Base-by-base conservation (phyloP, 1,140 invertebrate genomes). In the Marisa cornuarietis region DNA sequence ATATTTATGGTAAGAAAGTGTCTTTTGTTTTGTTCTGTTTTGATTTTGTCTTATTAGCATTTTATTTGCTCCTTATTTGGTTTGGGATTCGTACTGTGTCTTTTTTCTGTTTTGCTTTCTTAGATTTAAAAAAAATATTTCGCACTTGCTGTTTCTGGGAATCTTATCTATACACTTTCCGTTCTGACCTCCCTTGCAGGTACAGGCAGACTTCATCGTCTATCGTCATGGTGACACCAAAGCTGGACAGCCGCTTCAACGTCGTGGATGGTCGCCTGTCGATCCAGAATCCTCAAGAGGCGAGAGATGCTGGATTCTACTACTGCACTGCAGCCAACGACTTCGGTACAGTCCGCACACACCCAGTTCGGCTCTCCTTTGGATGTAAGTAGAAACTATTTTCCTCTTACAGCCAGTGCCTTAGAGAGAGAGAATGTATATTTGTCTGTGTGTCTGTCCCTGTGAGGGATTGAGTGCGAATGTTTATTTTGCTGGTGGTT, bases 241-340 rank as follows among this genome's bases (percentile, higher is more conserved):
- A 73, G 20, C 75, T 66, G 20, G 66, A 76, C 63, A 42, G 96
- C 96, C 93, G 95, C 76, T 96, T 95, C 87, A 98, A 97, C 7
- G 90, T 98, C 16, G 97, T 95, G 87, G 97, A 97, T 83, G 97
- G 97, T 62, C 95, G 94, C 74, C 90, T 99, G 0, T 97, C 97
- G 80, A 98, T 99, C 79, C 94, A 95, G 86, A 93, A 94, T 84
- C 97, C 97, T 22, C 63, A 71, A 24, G 93, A 95, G 81, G 82
- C 85, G 65, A 84, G 84, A 31, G 97, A 99, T 88, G 93, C 95
- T 89, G 96, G 96, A 20, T 94, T 94, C 42, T 99, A 98, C 91
- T 96, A 98, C 88, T 99, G 98, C 86, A 95, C 94, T 83, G 97
- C 97, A 13, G 92, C 93, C 20, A 99, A 99, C 90, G 93, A 94